phyloP scores from a whole-genome alignment of 2,797 vertebrate species.

The Eulemur rubriventer region DNA sequence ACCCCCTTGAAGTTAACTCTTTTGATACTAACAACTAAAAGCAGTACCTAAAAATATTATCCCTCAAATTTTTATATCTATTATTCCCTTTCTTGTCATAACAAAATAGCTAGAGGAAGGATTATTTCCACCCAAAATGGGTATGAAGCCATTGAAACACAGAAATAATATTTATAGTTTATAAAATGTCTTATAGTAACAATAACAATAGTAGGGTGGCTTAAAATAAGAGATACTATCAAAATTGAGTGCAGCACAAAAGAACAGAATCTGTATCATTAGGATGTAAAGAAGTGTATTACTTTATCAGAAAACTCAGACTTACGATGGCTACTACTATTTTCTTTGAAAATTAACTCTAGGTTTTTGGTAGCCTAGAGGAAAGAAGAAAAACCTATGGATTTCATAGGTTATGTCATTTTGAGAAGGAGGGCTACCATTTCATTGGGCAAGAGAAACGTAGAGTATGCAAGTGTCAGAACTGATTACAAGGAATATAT shows the following conservation, averaged over 20 bases:
- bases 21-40: neutral
- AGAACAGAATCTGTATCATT: neutral
- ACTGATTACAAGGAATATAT: neutral
- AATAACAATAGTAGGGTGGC: neutral
- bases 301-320: neutral
- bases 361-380: neutral
- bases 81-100: neutral
- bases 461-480: neutral
- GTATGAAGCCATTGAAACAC: slow-evolving; percentile 5
- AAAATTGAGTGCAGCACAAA: neutral
- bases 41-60: neutral
- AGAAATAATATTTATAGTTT: slow-evolving; percentile 8
- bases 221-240: neutral
- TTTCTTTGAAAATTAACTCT: neutral
- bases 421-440: neutral
- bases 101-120: neutral
- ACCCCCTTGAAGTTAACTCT: neutral
- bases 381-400: neutral
- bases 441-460: neutral
- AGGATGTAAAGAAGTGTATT: neutral
- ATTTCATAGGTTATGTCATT: neutral
- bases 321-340: neutral
- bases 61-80: neutral
- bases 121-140: neutral
- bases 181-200: neutral